Base-by-base conservation (phyloP, 1,140 invertebrate species). In the Dendroctonus valens region DNA sequence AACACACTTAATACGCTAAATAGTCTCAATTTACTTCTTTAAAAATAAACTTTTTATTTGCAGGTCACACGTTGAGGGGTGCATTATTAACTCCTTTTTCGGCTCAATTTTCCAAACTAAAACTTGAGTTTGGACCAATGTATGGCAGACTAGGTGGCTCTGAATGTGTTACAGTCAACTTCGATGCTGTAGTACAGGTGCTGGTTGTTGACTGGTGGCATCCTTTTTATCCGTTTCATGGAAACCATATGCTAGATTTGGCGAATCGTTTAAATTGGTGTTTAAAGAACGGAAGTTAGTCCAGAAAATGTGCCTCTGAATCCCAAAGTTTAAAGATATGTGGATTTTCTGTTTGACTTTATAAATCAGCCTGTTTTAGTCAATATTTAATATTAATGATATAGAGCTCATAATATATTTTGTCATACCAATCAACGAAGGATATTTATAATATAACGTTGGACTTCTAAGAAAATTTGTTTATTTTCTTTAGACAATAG, bases 191-290 rank as follows among this genome's bases (percentile, higher is more conserved):
- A 14, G 74, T 84, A n/a, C 83, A 83, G 62, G 78, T 87, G 6
- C 75, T 80, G 54, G 80, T 90, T 12, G 79, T 87, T 59, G 84
- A 89, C 69, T 91, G 89, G 89, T 91, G 89, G 89, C 83, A 90
- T 76, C 85, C 86, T 0, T 80, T 79, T 61, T 91, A 90, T 78
- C 89, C 87, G 8, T 80, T 85, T 76, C 26, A 26, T 26, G 26
- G 26, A 26, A 26, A 26, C 26, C 26, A 26, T 26, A 26, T 26
- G 26, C 26, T 26, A 26, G 26, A 26, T 26, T 26, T 26, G 81
- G 81, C 69, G 79, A 83, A 26, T 40, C 38, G 39, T 55, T n/a
- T 41, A n/a, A 52, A 15, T 12, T 48, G 11, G 11, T 48, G 46
- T 14, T 48, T 48, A 48, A 48, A n/a, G 7, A 48, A 14, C 11